These are phyloP conservation scores for Sminthopsis crassicaudata DNA, from an alignment of 2,113 vertebrate genomes.

Conservation along the genomic window DNA sequence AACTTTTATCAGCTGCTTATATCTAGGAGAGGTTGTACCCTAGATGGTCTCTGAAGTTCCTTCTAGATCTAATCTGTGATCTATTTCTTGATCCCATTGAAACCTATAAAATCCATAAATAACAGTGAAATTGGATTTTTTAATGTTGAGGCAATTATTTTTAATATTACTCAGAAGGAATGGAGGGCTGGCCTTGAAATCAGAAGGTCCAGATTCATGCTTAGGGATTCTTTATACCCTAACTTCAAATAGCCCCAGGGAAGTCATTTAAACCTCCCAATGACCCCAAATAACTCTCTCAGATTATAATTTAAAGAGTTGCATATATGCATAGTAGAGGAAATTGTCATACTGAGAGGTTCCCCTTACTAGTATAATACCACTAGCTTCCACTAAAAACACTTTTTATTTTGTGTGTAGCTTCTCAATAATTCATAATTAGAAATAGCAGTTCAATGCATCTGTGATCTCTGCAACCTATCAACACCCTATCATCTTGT, in stretches of 20 bases:
- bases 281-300: background rate
- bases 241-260: background rate
- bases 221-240: background rate
- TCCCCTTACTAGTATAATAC: background rate
- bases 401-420: background rate
- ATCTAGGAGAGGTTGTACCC: background rate
- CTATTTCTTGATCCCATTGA: conserved; percentile 8
- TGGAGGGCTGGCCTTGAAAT: background rate
- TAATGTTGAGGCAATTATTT: conserved; percentile 1
- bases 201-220: background rate
- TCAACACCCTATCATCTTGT: background rate
- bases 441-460: background rate
- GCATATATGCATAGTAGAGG: background rate
- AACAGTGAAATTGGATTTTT: conserved; percentile 29
- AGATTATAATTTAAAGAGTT: background rate
- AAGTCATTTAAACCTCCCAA: background rate
- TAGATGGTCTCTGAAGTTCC: background rate
- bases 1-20: background rate
- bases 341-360: background rate
- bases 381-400: background rate
- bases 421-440: background rate
- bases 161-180: background rate
- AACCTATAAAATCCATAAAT: conserved; percentile 27
- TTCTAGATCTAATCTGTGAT: background rate
- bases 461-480: background rate